Conservation (phyloP, 2,113 vertebrate genomes). For the Tragelaphus buxtoni region DNA sequence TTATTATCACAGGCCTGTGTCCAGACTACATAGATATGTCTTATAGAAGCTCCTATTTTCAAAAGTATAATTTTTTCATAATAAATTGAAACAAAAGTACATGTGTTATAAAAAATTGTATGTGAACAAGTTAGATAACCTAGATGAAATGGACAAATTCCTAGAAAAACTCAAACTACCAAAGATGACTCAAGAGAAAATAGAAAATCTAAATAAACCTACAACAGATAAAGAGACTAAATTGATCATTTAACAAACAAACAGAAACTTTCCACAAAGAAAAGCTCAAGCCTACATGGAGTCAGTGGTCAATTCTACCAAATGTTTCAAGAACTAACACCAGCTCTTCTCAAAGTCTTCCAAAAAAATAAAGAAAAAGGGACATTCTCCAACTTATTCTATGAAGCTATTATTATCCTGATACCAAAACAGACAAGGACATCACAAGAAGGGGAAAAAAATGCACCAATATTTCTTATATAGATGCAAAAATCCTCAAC, state of each 20-base stretch:
- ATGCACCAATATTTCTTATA: background rate
- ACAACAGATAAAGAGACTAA: background rate
- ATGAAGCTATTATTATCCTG: background rate
- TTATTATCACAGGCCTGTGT: background rate
- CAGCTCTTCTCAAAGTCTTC: background rate
- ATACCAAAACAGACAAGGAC: background rate
- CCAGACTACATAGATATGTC: background rate
- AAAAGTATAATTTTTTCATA: background rate
- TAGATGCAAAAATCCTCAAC: background rate
- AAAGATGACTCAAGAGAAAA: background rate
- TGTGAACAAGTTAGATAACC: background rate
- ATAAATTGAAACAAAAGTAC: background rate
- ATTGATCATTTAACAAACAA: background rate
- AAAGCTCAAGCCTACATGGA: background rate
- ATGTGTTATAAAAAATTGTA: background rate
- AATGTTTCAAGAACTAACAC: slow-evolving; percentile 7
- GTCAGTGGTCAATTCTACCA: background rate
- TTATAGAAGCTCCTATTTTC: background rate
- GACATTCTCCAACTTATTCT: background rate
- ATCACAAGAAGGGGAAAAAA: background rate
- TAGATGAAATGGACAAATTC: background rate
- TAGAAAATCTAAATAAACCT: background rate
- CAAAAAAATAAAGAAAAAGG: background rate
- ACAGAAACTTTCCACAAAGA: background rate
- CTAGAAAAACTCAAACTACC: background rate